Conservation (phyloP, 2,113 vertebrate species). For the Struthidea cinerea region DNA sequence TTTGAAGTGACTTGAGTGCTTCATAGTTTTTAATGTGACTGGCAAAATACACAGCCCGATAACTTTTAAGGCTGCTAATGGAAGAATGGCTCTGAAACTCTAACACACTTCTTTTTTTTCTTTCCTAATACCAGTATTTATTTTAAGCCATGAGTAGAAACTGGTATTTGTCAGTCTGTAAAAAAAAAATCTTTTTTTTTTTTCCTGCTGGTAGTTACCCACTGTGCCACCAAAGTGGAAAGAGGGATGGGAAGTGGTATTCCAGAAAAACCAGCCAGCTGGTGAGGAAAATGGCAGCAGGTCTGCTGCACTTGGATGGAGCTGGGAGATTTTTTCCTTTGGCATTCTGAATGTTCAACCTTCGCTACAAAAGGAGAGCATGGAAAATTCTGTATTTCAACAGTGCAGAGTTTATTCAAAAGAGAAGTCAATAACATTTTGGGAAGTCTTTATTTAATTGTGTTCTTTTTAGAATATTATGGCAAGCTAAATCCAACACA, state of each 20-base stretch:
- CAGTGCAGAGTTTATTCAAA: not conserved
- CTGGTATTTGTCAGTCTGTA: not conserved
- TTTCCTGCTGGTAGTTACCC: not conserved
- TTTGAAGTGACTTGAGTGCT: constrained; percentile 55
- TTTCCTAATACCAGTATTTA: not conserved
- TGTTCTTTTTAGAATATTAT: not conserved
- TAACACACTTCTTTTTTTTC: not conserved
- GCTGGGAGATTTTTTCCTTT: not conserved
- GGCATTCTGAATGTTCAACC: not conserved
- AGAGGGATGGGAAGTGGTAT: not conserved
- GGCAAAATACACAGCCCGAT: not conserved
- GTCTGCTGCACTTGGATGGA: not conserved
- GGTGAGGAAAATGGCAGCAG: not conserved
- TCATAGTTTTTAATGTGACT: constrained; percentile 11
- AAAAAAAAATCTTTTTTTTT: not conserved
- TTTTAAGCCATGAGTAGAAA: not conserved
- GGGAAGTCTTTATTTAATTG: not conserved
- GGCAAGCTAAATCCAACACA: not conserved
- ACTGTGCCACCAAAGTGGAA: not conserved
- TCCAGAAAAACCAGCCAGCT: not conserved
- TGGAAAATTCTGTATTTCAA: not conserved
- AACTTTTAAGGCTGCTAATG: constrained; percentile 11
- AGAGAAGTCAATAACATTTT: not conserved
- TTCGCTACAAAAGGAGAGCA: not conserved
- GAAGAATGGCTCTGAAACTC: not conserved